Evolutionary conservation across 64 coral and sea anemone species (phyloP).

Genomic region (Dendrophyllia cribrosa): DNA sequence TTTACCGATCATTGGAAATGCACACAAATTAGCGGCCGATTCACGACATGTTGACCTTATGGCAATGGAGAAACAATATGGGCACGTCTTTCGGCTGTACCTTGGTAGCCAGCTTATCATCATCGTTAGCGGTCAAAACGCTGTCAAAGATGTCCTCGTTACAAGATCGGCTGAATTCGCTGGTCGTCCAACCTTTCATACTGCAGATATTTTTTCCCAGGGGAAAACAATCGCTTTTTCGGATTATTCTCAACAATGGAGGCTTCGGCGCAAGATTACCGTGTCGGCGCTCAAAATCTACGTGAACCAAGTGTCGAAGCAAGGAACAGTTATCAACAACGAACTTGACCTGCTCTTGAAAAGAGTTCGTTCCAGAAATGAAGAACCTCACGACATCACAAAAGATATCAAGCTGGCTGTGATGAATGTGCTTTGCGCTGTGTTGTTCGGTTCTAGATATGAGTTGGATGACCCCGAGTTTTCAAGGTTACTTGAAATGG

Average conservation of each 20-base stretch:
- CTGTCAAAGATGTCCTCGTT: conserved; percentile 1
- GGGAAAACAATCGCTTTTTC: background rate
- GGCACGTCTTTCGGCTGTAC: background rate
- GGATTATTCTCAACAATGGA: conserved; percentile 39
- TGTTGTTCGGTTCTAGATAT: conserved; percentile 64
- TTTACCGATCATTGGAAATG: conserved; percentile 18
- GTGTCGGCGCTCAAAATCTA: conserved; percentile 35
- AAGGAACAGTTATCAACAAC: conserved; percentile 16
- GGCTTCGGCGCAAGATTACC: conserved; percentile 26
- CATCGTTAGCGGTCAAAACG: background rate
- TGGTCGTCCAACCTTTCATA: background rate
- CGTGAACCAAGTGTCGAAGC: conserved; percentile 1
- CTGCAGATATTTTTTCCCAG: background rate
- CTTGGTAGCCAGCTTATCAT: background rate
- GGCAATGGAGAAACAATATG: conserved; percentile 7
- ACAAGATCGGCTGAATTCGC: background rate
- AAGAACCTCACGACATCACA: background rate
- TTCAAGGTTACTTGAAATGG: conserved; percentile 33
- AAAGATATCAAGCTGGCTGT: conserved; percentile 66
- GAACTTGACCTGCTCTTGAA: conserved; percentile 39
- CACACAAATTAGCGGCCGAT: background rate
- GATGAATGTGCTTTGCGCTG: conserved; percentile 73
- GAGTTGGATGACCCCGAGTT: conserved; percentile 71
- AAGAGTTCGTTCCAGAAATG: conserved; percentile 14
- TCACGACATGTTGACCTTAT: background rate